phyloP scores from a whole-genome alignment of 2,888 invertebrate genomes.

The Vesta saturnalis region DNA sequence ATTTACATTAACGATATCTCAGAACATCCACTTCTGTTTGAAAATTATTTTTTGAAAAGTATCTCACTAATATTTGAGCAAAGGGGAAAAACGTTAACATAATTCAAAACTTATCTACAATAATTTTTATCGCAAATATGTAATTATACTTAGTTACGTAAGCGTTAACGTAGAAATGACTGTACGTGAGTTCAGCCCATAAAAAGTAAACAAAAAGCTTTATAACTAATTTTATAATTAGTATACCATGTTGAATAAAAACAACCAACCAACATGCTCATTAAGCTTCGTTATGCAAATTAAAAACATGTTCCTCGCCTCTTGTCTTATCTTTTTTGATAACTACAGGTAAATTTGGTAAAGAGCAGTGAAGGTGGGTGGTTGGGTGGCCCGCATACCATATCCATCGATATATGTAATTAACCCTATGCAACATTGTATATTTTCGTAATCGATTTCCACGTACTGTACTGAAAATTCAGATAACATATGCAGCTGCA shows the following conservation, averaged over 20 bases:
- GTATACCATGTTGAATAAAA: slow-evolving; percentile 25
- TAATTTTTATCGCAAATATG: no score
- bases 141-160: no score
- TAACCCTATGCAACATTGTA: background rate
- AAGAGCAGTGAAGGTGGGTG: slow-evolving; percentile 19
- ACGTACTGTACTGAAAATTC: slow-evolving; percentile 20
- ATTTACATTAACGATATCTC: slow-evolving; percentile 20
- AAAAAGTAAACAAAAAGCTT: slow-evolving; percentile 13
- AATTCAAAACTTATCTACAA: no score
- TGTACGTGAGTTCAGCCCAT: background rate
- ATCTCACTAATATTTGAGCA: background rate
- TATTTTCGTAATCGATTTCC: background rate
- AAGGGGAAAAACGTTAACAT: no score
- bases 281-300: slow-evolving; percentile 40
- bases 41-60: slow-evolving; percentile 5
- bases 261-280: slow-evolving; percentile 31
- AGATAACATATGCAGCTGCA: slow-evolving; percentile 29
- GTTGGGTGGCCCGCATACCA: background rate
- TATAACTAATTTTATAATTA: slow-evolving; percentile 37
- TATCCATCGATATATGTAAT: background rate
- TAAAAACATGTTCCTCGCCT: slow-evolving; percentile 31
- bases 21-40: slow-evolving; percentile 1
- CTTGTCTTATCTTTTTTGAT: slow-evolving; percentile 31
- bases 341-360: slow-evolving; percentile 14
- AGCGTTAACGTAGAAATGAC: no score